These are phyloP conservation scores for Phataginus tricuspis DNA, from an alignment of 2,797 vertebrate genomes.

Conservation along the genomic window DNA sequence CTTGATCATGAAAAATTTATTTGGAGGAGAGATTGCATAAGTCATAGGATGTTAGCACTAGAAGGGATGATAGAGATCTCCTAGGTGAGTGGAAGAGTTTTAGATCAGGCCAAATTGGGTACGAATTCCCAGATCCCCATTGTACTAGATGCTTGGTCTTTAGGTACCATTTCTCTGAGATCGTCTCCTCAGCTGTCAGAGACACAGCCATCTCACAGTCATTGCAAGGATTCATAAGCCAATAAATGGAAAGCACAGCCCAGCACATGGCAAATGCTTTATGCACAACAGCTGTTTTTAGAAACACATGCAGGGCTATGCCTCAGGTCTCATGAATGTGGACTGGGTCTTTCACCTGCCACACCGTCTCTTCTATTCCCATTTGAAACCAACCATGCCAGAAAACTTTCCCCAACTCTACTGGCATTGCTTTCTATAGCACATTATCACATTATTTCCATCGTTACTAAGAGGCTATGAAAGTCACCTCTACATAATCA, in stretches of 20 bases:
- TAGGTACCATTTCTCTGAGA: not conserved
- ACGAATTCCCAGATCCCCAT: not conserved
- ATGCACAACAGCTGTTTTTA: too few relatives aligned
- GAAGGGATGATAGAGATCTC: not conserved
- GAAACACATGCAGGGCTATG: not conserved
- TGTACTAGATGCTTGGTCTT: not conserved
- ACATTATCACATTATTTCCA: not conserved
- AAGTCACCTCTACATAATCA: not conserved
- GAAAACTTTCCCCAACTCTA: not conserved
- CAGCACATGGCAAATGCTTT: not conserved
- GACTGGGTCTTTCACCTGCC: too few relatives aligned
- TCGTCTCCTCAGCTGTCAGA: not conserved
- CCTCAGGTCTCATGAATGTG: not conserved
- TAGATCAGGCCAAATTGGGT: not conserved
- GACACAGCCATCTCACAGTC: not conserved
- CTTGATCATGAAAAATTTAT: not conserved
- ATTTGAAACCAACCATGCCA: not conserved
- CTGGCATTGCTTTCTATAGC: not conserved
- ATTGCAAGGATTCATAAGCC: not conserved
- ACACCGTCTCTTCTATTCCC: not conserved
- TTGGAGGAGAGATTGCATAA: not conserved
- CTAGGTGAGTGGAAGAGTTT: not conserved
- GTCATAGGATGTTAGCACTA: not conserved
- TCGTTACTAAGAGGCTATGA: constrained; percentile 7
- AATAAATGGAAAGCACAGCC: not conserved